Evolutionary conservation across 1,140 invertebrate species (phyloP), one percentile per base, ranked within the genome.

Genomic region (Samia ricini): DNA sequence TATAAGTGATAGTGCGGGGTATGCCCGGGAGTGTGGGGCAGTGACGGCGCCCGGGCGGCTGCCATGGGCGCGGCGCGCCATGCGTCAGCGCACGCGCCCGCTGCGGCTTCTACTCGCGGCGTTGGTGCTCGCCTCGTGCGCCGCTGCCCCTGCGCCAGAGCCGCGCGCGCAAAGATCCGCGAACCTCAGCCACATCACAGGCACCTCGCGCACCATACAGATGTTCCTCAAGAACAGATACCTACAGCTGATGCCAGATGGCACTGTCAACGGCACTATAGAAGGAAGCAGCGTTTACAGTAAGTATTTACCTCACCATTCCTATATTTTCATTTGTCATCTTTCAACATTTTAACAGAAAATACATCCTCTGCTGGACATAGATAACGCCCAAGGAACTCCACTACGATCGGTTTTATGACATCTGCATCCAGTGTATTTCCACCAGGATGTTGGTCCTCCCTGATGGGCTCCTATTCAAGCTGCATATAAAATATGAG

Each of bases 151-250:
- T 57, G 83, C 86, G 63, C 85, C 88, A 36, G 85, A 83, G 77
- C 77, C 86, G 82, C 87, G 88, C 76, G 87, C 88, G 76, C 88
- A 89, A 74, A 93, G 95, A 81, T 95, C 94, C 72, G 94, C 95
- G 76, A 94, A 95, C 91, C 90, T 96, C 74, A 94, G 94, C 63
- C 93, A 94, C 82, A 94, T 95, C 77, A 94, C 93, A 20, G 95
- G 95, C 74, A 92, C 93, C 21, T 93, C 93, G 20, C 91, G 95
- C 61, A 95, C 95, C 76, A 95, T 96, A 72, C 94, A 95, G 85
- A 93, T 96, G 92, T 95, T 94, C 89, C 93, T 96, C 80, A 96
- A 95, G 85, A 95, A 96, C 89, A 92, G 93, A 63, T 94, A 95
- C 80, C 91, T 96, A 65, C 95, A 96, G 88, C 91, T 96, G 59